Evolutionary conservation across 2,113 vertebrate species (phyloP).

Genomic region (Mugil cephalus): DNA sequence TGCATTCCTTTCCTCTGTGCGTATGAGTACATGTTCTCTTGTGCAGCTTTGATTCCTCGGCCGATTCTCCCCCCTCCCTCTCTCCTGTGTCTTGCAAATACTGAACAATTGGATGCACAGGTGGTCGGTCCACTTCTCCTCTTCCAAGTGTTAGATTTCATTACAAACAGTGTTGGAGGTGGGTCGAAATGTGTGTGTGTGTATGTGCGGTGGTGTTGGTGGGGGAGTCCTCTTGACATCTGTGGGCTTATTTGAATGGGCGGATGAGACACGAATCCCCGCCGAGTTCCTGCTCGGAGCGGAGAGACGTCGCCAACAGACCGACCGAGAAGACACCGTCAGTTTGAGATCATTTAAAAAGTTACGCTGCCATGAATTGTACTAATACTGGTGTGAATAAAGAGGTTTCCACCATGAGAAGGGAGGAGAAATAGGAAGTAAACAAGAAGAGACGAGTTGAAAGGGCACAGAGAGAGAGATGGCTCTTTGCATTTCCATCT

Average conservation of each 20-base stretch:
- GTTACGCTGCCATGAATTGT: no score
- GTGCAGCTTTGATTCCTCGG: conserved; percentile 48
- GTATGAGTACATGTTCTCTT: conserved; percentile 8
- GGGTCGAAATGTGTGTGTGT: conserved; percentile 58
- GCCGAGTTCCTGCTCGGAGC: conserved; percentile 58
- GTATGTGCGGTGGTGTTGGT: conserved; percentile 40
- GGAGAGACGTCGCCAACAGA: conserved; percentile 46
- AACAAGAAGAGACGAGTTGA: no score
- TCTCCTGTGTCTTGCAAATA: conserved; percentile 63
- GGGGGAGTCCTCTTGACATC: conserved; percentile 72
- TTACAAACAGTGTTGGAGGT: conserved; percentile 79
- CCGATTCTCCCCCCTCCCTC: conserved; percentile 36
- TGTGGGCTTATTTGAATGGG: conserved; percentile 73
- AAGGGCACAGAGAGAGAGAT: no score
- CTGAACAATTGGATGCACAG: conserved; percentile 80
- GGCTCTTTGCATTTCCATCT: no score
- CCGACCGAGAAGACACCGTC: conserved; percentile 5
- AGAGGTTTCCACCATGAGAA: no score
- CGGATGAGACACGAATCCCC: conserved; percentile 66
- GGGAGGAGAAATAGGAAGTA: no score
- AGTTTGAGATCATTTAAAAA: conserved; percentile 4
- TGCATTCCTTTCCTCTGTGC: conserved; percentile 35
- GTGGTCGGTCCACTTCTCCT: conserved; percentile 79
- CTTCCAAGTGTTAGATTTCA: conserved; percentile 82
- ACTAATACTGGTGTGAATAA: no score